Percentiles rank a stretch among this genome's conserved stretches.
Conservation (phyloP, 2,797 vertebrate species). For the Buceros bicornis region DNA sequence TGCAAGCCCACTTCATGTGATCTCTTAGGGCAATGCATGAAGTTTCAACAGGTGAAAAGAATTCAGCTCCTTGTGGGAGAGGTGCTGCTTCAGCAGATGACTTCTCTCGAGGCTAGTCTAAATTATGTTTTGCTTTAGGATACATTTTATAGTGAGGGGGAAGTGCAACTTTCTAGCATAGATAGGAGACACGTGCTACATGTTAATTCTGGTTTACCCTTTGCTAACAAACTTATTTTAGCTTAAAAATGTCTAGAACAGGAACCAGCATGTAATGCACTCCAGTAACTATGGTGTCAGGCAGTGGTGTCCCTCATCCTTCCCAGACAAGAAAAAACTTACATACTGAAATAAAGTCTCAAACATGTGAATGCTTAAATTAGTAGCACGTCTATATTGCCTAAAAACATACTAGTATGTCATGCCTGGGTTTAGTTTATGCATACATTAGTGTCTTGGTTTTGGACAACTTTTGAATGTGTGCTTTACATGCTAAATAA, state of each 20-base stretch:
- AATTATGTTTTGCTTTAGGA: background rate
- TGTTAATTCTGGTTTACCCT: constrained; percentile 8
- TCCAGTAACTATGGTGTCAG: background rate
- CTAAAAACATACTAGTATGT: background rate
- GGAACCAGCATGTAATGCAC: background rate
- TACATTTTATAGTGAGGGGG: background rate
- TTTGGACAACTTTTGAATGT: background rate
- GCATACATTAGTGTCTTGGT: background rate
- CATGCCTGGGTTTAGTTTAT: background rate
- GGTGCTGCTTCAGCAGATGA: background rate
- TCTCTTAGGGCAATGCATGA: background rate
- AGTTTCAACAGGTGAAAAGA: background rate
- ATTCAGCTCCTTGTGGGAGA: background rate
- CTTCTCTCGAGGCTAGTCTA: background rate
- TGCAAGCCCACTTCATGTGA: background rate
- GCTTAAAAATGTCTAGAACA: background rate
- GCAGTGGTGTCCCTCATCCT: background rate
- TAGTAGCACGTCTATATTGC: background rate
- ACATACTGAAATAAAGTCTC: background rate
- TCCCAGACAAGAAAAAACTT: background rate
- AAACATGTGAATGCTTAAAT: background rate
- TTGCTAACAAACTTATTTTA: background rate
- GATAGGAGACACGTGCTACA: background rate
- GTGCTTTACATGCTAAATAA: background rate
- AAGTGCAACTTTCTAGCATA: constrained; percentile 1